A percentile compares a stretch with the other conserved stretches of the same genome.
These are phyloP conservation scores for Acrobasis suavella DNA, from an alignment of 2,888 invertebrate genomes.

Conservation along the genomic window DNA sequence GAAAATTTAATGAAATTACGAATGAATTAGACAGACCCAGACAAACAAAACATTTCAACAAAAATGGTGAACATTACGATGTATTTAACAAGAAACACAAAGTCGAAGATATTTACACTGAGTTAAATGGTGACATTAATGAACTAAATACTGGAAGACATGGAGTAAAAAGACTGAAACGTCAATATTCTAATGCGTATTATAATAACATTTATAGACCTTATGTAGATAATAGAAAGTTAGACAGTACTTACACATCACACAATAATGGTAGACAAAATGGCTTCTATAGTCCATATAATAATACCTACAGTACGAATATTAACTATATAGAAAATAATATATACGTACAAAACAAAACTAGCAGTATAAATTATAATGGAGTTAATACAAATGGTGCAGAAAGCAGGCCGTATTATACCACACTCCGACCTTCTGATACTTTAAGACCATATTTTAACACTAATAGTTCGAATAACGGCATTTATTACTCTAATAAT, in stretches of 20 bases:
- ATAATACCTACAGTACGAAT: not conserved
- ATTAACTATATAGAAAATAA: not conserved
- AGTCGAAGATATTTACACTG: too few species aligned
- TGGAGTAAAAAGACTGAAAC: not conserved
- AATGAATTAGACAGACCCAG: not conserved
- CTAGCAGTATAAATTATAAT: not conserved
- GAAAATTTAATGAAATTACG: not conserved
- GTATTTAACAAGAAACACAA: too few species aligned
- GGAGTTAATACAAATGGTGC: not conserved
- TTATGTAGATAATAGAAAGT: not conserved
- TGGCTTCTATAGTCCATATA: not conserved
- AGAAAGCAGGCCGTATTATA: not conserved
- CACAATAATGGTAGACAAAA: not conserved
- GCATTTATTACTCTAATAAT: too few species aligned
- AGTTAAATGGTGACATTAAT: too few species aligned
- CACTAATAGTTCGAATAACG: too few species aligned
- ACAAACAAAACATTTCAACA: not conserved
- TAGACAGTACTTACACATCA: not conserved
- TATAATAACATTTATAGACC: not conserved
- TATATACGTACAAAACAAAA: not conserved
- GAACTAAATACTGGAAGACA: not conserved
- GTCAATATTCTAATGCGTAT: conserved; percentile 3
- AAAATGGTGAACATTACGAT: not conserved
- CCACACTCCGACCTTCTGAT: not conserved
- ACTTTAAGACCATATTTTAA: not conserved